These are phyloP conservation scores for Euphydryas editha DNA, from an alignment of 2,888 invertebrate species.

Conservation along the genomic window DNA sequence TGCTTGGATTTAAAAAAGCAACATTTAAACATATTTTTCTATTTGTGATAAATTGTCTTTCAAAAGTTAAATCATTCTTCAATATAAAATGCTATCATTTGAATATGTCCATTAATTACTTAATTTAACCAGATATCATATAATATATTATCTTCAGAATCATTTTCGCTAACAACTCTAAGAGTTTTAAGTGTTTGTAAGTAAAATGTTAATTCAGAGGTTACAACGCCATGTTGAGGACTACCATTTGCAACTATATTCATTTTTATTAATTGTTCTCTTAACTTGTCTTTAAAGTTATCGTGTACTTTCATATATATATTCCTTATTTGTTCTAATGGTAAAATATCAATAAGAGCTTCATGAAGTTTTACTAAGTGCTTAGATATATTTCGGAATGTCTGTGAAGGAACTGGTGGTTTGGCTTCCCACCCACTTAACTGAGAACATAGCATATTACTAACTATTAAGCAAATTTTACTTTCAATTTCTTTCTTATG, in stretches of 20 bases:
- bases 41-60: neutral
- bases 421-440: constrained; percentile 95
- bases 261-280: constrained; percentile 92
- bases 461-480: constrained; percentile 95
- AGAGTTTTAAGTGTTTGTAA: constrained; percentile 92
- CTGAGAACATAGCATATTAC: constrained; percentile 91
- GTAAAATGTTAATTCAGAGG: constrained; percentile 95
- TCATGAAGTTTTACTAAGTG: constrained; percentile 96
- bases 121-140: constrained; percentile 92
- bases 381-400: constrained; percentile 93
- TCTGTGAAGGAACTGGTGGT: constrained; percentile 96
- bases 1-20: neutral
- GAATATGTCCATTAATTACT: constrained; percentile 25
- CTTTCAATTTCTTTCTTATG: constrained; percentile 96
- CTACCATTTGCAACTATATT: constrained; percentile 98
- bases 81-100: constrained; percentile 14
- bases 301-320: constrained; percentile 91
- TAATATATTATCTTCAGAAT: constrained; percentile 89
- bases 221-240: constrained; percentile 97
- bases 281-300: constrained; percentile 93
- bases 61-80: neutral
- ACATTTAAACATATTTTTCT: neutral
- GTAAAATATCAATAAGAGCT: constrained; percentile 93
- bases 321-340: constrained; percentile 89
- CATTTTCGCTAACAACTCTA: constrained; percentile 89